Base-by-base conservation (phyloP, 2,113 vertebrate species). In the Anarhynchus alexandrinus region DNA sequence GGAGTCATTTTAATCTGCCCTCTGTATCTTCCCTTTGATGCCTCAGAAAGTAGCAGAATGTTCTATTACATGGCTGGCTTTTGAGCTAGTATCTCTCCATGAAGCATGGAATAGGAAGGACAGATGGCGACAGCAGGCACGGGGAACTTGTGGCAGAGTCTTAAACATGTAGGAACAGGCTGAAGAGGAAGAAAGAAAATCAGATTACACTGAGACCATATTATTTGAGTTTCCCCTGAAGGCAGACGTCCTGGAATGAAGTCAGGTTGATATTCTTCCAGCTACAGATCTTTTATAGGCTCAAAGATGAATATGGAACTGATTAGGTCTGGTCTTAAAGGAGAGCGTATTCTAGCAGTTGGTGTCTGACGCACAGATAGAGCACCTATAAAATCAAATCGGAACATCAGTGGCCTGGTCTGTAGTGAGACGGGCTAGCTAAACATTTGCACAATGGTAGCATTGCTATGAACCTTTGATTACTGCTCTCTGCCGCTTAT, bases 61-160 rank as follows among this genome's bases (percentile, higher is more conserved):
- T 92, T 91, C 83, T 91, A 15, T 86, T 64, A 21, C 29, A 26
- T 22, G 40, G 27, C 23, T 87, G 80, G 11, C 66, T 71, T 86
- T 90, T 64, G 77, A 55, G 65, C 52, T 70, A 86, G 11, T 20
- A 14, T 67, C 26, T 66, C 34, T n/a, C 42, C 9, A 4, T 67
- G n/a, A 83, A 61, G 51, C 27, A 7, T 18, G 47, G n/a, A 73
- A 42, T 14, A 81, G 58, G 54, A 93, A 83, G 86, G 82, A 89
- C 94, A 96, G 82, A 96, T 90, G 88, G 90, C 42, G 78, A 43
- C 16, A 84, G 69, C 72, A 84, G 76, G 67, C 42, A 64, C 11
- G 13, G 40, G 72, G 59, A 95, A 54, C n/a, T 77, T 76, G 54
- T 79, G 34, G 51, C 42, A 78, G 32, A 90, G 78, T 47, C 49